These are phyloP conservation scores for Heteractis magnifica DNA, from an alignment of 92 coral and sea anemone species.

Conservation along the genomic window DNA sequence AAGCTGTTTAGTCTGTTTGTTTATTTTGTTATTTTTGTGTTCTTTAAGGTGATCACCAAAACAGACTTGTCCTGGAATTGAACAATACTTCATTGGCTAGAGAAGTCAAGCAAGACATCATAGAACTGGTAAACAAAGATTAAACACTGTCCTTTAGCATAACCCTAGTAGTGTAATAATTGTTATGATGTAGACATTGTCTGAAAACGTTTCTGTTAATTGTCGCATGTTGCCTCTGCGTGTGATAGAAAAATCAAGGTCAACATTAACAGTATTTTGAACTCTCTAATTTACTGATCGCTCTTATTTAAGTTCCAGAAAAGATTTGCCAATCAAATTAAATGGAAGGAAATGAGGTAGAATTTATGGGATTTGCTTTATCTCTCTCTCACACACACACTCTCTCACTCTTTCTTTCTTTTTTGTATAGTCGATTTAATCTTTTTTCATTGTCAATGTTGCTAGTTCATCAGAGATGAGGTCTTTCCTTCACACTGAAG, in stretches of 20 bases:
- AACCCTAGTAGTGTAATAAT: too few relatives aligned
- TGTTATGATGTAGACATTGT: too few relatives aligned
- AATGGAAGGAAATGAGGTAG: slow-evolving; percentile 75
- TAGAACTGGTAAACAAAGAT: slow-evolving; percentile 55
- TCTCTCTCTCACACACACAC: background rate
- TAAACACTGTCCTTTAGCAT: background rate
- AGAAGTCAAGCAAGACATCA: slow-evolving; percentile 59
- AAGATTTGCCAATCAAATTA: slow-evolving; percentile 42
- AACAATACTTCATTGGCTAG: slow-evolving; percentile 67
- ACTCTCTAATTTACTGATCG: too few relatives aligned
- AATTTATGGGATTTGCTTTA: background rate
- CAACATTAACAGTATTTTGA: too few relatives aligned
- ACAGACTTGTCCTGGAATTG: slow-evolving; percentile 68
- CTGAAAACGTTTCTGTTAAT: too few relatives aligned
- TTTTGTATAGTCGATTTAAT: background rate
- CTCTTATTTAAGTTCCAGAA: slow-evolving; percentile 52
- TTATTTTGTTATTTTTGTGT: background rate
- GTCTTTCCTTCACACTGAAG: slow-evolving; percentile 5
- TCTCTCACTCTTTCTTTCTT: background rate
- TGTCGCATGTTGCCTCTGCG: too few relatives aligned
- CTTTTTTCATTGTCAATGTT: background rate
- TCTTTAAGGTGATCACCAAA: slow-evolving; percentile 38
- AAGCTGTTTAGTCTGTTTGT: background rate
- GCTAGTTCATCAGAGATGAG: slow-evolving; percentile 11
- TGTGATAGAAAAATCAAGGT: too few relatives aligned